phyloP scores from a whole-genome alignment of 2,113 vertebrate genomes.

The Phainopepla nitens region DNA sequence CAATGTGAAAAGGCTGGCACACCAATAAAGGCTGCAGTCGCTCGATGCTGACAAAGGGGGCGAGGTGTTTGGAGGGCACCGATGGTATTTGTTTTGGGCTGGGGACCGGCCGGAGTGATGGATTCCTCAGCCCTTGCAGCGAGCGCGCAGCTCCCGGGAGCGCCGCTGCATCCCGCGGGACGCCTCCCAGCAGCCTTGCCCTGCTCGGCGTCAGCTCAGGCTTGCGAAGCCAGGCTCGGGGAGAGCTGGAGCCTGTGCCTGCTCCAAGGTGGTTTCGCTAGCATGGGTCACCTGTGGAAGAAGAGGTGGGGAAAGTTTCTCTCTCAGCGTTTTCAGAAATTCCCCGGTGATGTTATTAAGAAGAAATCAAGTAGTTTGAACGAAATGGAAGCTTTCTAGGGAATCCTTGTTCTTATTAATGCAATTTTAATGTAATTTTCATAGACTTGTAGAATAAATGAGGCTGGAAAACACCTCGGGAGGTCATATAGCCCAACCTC shows the following conservation, averaged over 20 bases:
- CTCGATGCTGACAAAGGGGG: slow-evolving; percentile 7
- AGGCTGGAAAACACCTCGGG: background rate
- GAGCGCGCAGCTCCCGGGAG: background rate
- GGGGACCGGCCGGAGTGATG: background rate
- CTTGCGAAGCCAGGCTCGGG: background rate
- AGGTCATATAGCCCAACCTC: background rate
- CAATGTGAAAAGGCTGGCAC: background rate
- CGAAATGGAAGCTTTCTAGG: background rate
- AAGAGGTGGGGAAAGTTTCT: background rate
- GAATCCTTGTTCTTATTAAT: background rate
- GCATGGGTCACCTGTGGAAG: background rate
- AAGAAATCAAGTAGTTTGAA: background rate
- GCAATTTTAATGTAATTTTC: slow-evolving; percentile 13
- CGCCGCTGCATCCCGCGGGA: fast-evolving
- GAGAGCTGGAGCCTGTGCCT: background rate
- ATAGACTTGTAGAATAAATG: background rate
- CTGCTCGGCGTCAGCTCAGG: background rate
- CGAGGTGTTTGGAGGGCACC: background rate
- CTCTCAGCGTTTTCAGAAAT: background rate
- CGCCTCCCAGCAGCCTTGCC: background rate
- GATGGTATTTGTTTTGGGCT: slow-evolving; percentile 30
- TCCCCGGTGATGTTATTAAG: background rate
- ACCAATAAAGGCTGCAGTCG: background rate
- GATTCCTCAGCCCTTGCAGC: slow-evolving; percentile 24
- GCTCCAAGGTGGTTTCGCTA: background rate